These are phyloP conservation scores for Mellilla xanthometata DNA, from an alignment of 2,888 invertebrate genomes.

Conservation along the genomic window DNA sequence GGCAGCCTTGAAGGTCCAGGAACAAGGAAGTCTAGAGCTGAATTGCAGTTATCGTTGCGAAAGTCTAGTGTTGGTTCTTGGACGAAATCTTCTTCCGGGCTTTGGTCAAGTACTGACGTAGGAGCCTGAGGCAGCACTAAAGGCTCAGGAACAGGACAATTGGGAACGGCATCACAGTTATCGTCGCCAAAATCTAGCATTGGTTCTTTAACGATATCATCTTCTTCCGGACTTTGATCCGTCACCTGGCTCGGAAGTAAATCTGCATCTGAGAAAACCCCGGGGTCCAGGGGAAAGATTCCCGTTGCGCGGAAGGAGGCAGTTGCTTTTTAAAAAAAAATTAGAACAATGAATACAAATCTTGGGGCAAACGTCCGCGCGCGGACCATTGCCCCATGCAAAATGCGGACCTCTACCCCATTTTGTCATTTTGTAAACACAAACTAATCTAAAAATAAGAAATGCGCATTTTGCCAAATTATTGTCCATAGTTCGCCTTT, in stretches of 20 bases:
- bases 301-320: conserved; percentile 7
- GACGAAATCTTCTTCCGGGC: conserved; percentile 8
- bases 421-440: conserved; percentile 4
- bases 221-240: background rate
- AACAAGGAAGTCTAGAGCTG: conserved; percentile 4
- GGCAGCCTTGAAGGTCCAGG: conserved; percentile 10
- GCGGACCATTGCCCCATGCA: conserved; percentile 3
- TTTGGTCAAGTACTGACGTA: conserved; percentile 5
- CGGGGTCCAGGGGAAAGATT: conserved; percentile 5
- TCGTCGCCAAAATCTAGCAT: background rate
- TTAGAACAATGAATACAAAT: too few species aligned
- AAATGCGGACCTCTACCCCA: conserved; percentile 4
- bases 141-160: conserved; percentile 4
- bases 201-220: too few species aligned
- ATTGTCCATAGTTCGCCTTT: conserved; percentile 3
- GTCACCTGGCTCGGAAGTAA: conserved; percentile 1
- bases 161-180: conserved; percentile 3
- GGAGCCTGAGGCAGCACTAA: conserved; percentile 7
- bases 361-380: conserved; percentile 4
- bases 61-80: conserved; percentile 7
- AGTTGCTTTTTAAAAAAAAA: conserved; percentile 8
- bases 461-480: conserved; percentile 3
- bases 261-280: conserved; percentile 2
- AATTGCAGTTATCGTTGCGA: conserved; percentile 5
- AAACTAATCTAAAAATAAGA: conserved; percentile 2